Evolutionary conservation across 2,888 invertebrate species (phyloP).

Genomic region (Spilosoma lubricipeda): DNA sequence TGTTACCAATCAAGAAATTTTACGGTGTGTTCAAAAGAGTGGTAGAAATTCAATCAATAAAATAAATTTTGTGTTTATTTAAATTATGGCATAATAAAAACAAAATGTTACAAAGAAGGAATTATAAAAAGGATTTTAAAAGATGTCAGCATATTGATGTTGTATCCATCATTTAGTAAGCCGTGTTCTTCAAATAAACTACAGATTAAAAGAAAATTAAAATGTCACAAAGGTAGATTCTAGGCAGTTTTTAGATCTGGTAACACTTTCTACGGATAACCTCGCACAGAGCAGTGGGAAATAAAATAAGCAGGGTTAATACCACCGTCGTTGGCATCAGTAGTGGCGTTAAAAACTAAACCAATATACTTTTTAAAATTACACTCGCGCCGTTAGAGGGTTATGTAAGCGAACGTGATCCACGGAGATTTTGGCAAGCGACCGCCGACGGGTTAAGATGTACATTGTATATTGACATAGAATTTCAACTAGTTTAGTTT

Average conservation of each 20-base stretch:
- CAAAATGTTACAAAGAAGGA: no score
- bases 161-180: no score
- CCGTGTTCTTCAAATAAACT: no score
- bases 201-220: background rate
- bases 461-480: slow-evolving; percentile 53
- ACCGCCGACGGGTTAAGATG: slow-evolving; percentile 56
- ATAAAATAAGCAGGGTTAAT: slow-evolving; percentile 73
- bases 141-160: no score
- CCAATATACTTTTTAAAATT: slow-evolving; percentile 81
- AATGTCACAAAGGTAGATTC: background rate
- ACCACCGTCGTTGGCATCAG: slow-evolving; percentile 65
- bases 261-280: background rate
- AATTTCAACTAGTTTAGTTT: slow-evolving; percentile 45
- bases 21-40: background rate
- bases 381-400: slow-evolving; percentile 58
- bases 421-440: slow-evolving; percentile 68
- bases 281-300: slow-evolving; percentile 37
- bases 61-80: background rate
- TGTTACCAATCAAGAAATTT: background rate
- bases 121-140: no score
- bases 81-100: no score
- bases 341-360: slow-evolving; percentile 77
- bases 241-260: background rate
- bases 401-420: slow-evolving; percentile 75
- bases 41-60: background rate